Evolutionary conservation across 2,113 vertebrate species (phyloP).

Genomic region (Lagenorhynchus albirostris): DNA sequence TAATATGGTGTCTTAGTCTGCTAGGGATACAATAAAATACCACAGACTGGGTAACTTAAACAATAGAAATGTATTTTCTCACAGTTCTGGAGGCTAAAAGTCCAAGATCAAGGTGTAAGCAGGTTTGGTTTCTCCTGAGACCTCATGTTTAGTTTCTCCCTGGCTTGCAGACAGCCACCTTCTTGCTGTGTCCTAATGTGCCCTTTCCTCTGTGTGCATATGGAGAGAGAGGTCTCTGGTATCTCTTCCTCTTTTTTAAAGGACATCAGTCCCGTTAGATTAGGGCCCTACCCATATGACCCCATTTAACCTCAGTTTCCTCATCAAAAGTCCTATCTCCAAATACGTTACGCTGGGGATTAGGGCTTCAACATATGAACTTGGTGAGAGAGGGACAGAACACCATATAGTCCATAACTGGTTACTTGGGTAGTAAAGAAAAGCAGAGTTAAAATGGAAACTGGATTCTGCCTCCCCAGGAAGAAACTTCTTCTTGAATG

Average conservation of each 20-base stretch:
- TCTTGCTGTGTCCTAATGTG: not conserved
- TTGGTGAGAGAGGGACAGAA: not conserved
- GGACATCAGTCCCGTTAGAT: not conserved
- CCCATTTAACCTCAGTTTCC: not conserved
- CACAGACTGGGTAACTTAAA: not conserved
- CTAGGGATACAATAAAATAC: not conserved
- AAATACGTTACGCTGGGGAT: not conserved
- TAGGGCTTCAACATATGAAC: not conserved
- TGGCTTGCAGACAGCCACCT: not conserved
- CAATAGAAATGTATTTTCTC: not conserved
- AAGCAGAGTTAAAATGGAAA: not conserved
- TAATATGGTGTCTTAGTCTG: not conserved
- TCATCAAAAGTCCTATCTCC: not conserved
- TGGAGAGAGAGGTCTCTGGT: not conserved
- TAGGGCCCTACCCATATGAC: not conserved
- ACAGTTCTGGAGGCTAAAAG: not conserved
- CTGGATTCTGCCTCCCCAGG: not conserved
- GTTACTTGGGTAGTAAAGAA: not conserved
- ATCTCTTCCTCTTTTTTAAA: not conserved
- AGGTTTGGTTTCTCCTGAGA: not conserved
- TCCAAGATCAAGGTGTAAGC: not conserved
- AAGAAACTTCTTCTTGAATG: not conserved
- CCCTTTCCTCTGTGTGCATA: not conserved
- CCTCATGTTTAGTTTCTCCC: accelerated
- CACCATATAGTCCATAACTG: not conserved